phyloP scores from a whole-genome alignment of 2,888 invertebrate genomes.

The Melanchra persicariae region DNA sequence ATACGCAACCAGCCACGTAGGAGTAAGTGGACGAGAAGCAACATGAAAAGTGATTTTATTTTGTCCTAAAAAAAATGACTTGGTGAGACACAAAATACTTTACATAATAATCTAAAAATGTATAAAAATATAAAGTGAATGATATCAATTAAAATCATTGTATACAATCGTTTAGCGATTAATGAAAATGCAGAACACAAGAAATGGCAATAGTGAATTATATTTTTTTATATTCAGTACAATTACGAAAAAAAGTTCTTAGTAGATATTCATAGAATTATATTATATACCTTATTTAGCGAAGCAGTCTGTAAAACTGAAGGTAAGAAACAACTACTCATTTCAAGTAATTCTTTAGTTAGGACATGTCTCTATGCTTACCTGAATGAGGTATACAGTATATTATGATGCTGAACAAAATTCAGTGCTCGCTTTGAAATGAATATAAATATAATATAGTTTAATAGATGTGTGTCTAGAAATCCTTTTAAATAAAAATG shows the following conservation, averaged over 20 bases:
- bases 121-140: conserved; percentile 86
- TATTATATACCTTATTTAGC: conserved; percentile 54
- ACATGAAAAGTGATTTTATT: conserved; percentile 90
- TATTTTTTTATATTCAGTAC: conserved; percentile 88
- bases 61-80: conserved; percentile 85
- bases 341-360: conserved; percentile 24
- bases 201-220: conserved; percentile 88
- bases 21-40: conserved; percentile 81
- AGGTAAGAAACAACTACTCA: conserved; percentile 4
- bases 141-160: conserved; percentile 82
- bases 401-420: conserved; percentile 74
- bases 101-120: conserved; percentile 78
- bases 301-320: conserved; percentile 12
- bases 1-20: conserved; percentile 75
- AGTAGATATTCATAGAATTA: conserved; percentile 74
- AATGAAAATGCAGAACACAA: conserved; percentile 84
- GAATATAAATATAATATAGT: conserved; percentile 75
- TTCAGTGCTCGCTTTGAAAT: conserved; percentile 79
- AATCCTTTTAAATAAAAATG: conserved; percentile 77
- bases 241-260: conserved; percentile 71
- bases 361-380: conserved; percentile 4
- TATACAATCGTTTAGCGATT: conserved; percentile 80
- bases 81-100: conserved; percentile 75
- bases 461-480: conserved; percentile 81
- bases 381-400: conserved; percentile 64